Percentiles rank a stretch among this genome's conserved stretches.
phyloP scores from a whole-genome alignment of 2,797 vertebrate species.

The Halcyon badia region DNA sequence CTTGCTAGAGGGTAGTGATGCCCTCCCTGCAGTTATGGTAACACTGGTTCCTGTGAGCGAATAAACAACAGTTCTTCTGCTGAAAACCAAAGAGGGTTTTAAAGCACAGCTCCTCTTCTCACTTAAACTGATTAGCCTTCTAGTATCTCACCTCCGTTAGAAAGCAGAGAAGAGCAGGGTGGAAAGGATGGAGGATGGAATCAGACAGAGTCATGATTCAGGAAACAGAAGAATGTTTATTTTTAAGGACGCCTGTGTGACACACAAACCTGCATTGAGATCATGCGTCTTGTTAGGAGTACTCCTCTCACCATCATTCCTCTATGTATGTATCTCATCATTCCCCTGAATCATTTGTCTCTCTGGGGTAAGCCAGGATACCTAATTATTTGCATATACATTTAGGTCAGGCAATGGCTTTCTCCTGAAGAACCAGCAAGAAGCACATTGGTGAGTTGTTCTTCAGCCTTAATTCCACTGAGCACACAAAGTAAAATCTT shows the following conservation, averaged over 20 bases:
- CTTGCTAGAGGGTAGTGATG: neutral
- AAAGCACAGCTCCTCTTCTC: slow-evolving; percentile 35
- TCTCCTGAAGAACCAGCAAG: neutral
- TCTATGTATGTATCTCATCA: neutral
- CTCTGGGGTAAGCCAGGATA: neutral
- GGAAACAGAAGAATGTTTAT: slow-evolving; percentile 8
- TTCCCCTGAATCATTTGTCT: neutral
- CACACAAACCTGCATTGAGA: slow-evolving; percentile 54
- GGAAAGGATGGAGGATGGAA: slow-evolving; percentile 1
- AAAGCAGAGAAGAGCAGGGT: slow-evolving; percentile 1
- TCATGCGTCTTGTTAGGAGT: neutral
- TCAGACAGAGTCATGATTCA: neutral
- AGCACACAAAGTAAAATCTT: neutral
- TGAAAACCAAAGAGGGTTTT: slow-evolving; percentile 44
- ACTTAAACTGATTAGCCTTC: slow-evolving; percentile 35
- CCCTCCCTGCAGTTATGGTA: neutral
- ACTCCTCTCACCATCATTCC: neutral
- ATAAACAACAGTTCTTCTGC: neutral
- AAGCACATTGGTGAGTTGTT: neutral
- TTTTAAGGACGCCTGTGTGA: slow-evolving; percentile 22
- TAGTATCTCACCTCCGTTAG: slow-evolving; percentile 11
- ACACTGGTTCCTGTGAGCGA: neutral
- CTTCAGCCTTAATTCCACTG: neutral
- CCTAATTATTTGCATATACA: slow-evolving; percentile 36
- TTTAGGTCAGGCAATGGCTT: slow-evolving; percentile 48